Percentiles rank a stretch among this genome's conserved stretches.
Evolutionary conservation across 1,140 invertebrate genomes (phyloP).

Genomic region (Archivesica marissinica): DNA sequence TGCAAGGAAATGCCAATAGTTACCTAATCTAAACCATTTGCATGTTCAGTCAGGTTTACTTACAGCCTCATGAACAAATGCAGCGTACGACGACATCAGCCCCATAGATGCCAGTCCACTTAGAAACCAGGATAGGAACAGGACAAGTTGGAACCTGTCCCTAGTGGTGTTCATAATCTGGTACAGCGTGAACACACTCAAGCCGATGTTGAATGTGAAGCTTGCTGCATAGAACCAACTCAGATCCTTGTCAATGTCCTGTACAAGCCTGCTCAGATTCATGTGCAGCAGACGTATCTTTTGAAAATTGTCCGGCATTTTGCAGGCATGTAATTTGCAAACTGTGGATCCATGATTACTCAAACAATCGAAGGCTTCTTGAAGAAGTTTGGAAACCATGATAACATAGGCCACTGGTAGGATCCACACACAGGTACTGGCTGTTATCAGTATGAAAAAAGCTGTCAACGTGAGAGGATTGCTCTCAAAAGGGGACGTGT

Average conservation of each 20-base stretch:
- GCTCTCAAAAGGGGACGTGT: background rate
- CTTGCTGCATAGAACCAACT: background rate
- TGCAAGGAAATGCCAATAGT: too few relatives aligned
- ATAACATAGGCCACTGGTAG: background rate
- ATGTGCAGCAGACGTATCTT: background rate
- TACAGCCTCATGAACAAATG: background rate
- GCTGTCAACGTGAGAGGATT: background rate
- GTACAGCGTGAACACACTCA: background rate
- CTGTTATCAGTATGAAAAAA: background rate
- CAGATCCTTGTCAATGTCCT: background rate
- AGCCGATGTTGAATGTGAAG: background rate
- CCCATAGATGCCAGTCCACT: background rate
- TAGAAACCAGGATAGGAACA: background rate
- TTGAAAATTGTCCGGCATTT: background rate
- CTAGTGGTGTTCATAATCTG: background rate
- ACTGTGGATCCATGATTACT: background rate
- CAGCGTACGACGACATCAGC: background rate
- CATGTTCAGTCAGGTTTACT: background rate
- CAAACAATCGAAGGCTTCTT: background rate
- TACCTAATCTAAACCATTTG: too few relatives aligned
- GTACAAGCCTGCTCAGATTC: constrained; percentile 11
- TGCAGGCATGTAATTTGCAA: background rate
- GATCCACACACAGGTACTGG: background rate
- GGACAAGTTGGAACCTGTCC: background rate
- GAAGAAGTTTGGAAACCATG: background rate